phyloP scores from a whole-genome alignment of 2,113 vertebrate genomes.

The Salvator merianae region DNA sequence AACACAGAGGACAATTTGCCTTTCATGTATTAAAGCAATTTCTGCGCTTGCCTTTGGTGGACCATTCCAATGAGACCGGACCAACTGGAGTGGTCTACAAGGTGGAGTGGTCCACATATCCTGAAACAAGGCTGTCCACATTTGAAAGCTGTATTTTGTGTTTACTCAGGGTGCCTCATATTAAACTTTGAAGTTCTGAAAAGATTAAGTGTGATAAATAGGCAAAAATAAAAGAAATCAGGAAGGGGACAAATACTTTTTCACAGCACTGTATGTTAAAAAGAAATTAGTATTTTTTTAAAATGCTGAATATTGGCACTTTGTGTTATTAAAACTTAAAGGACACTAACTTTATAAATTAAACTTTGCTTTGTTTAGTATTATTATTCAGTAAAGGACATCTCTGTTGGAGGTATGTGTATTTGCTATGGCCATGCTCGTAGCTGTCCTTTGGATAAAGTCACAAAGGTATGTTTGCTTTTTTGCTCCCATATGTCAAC shows the following conservation, averaged over 20 bases:
- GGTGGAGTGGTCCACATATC: too few species aligned
- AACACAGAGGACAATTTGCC: background rate
- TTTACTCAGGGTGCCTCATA: background rate
- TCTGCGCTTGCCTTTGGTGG: background rate
- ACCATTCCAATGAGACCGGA: too few species aligned
- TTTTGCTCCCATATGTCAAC: background rate
- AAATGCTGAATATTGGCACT: background rate
- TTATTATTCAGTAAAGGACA: slow-evolving; percentile 94
- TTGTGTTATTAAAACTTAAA: background rate
- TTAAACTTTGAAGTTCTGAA: too few species aligned
- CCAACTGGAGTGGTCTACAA: too few species aligned
- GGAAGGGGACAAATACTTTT: too few species aligned
- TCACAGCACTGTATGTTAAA: too few species aligned
- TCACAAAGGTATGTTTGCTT: slow-evolving; percentile 77
- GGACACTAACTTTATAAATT: background rate
- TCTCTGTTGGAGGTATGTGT: slow-evolving; percentile 96
- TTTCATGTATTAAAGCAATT: background rate
- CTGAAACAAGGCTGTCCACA: background rate
- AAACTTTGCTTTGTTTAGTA: slow-evolving; percentile 77
- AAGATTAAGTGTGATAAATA: too few species aligned
- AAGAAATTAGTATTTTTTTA: background rate
- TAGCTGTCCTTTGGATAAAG: slow-evolving; percentile 89
- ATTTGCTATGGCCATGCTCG: slow-evolving; percentile 94
- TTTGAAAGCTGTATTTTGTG: background rate
- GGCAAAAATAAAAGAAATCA: too few species aligned